Conservation (phyloP, 1,140 invertebrate genomes). For the Drosophila repletoides region DNA sequence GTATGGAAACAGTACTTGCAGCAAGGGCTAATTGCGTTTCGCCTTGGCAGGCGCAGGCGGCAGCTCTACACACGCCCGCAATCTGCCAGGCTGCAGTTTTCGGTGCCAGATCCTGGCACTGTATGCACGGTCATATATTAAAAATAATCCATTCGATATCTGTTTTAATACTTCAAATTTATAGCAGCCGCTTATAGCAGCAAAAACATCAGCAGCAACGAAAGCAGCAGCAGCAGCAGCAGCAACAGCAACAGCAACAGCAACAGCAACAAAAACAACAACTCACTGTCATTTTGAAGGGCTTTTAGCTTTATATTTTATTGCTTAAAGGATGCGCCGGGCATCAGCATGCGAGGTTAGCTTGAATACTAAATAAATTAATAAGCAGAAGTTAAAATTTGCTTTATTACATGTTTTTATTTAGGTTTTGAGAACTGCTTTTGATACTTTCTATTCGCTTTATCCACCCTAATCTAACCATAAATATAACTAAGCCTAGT, state of each 20-base stretch:
- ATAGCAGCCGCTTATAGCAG: slow-evolving; percentile 54
- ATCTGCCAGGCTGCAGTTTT: slow-evolving; percentile 57
- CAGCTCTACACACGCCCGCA: slow-evolving; percentile 21
- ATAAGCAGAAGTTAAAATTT: neutral
- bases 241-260: slow-evolving; percentile 5
- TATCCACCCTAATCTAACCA: no score
- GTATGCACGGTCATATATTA: slow-evolving; percentile 69
- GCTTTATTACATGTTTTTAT: no score
- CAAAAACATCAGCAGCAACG: slow-evolving; percentile 29
- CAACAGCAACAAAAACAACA: slow-evolving; percentile 21
- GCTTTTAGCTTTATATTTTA: slow-evolving; percentile 73
- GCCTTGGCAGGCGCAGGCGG: slow-evolving; percentile 32
- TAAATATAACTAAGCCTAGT: no score
- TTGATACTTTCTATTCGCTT: no score
- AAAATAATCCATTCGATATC: slow-evolving; percentile 78
- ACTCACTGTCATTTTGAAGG: slow-evolving; percentile 65
- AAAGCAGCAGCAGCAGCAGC: slow-evolving; percentile 24
- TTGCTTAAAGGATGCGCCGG: slow-evolving; percentile 64
- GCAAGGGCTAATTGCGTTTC: slow-evolving; percentile 65
- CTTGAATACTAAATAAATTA: neutral
- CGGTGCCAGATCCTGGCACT: slow-evolving; percentile 24
- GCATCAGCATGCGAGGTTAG: slow-evolving; percentile 48
- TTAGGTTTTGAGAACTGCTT: no score
- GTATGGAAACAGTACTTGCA: slow-evolving; percentile 44
- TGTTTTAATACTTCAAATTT: slow-evolving; percentile 78